Percentiles rank a stretch among this genome's conserved stretches.
phyloP scores from a whole-genome alignment of 2,888 invertebrate genomes.

The Stenodera caucasica region DNA sequence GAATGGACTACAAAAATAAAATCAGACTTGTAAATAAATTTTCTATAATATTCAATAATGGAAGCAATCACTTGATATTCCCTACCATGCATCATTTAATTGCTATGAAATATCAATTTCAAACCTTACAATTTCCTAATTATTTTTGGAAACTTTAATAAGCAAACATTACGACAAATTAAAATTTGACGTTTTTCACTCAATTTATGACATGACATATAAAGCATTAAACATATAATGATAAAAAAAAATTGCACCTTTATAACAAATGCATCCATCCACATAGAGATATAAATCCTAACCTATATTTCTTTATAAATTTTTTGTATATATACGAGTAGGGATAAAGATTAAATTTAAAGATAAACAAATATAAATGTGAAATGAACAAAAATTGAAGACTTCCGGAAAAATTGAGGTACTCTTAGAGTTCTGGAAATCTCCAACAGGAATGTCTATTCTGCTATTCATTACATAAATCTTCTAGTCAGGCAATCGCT shows the following conservation, averaged over 20 bases:
- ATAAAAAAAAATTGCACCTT: background rate
- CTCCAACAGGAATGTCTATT: conserved; percentile 54
- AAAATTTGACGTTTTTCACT: background rate
- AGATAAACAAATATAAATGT: background rate
- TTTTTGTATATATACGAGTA: background rate
- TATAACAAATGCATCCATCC: background rate
- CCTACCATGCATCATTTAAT: conserved; percentile 29
- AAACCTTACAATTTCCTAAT: background rate
- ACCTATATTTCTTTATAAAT: background rate
- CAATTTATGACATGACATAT: conserved; percentile 14
- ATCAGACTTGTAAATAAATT: conserved; percentile 3
- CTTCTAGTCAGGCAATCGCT: conserved; percentile 76
- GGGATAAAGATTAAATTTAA: background rate
- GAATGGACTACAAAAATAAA: too few relatives aligned
- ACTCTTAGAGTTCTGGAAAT: conserved; percentile 44
- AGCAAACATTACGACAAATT: background rate
- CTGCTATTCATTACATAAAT: conserved; percentile 52
- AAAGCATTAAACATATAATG: conserved; percentile 21
- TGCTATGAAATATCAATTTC: conserved; percentile 5
- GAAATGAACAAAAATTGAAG: background rate
- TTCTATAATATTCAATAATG: conserved; percentile 28
- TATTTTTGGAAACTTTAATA: background rate
- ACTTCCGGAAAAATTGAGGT: background rate
- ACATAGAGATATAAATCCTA: background rate
- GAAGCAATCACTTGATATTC: conserved; percentile 33